phyloP scores from a whole-genome alignment of 2,888 invertebrate genomes.

The Harpalus rufipes region DNA sequence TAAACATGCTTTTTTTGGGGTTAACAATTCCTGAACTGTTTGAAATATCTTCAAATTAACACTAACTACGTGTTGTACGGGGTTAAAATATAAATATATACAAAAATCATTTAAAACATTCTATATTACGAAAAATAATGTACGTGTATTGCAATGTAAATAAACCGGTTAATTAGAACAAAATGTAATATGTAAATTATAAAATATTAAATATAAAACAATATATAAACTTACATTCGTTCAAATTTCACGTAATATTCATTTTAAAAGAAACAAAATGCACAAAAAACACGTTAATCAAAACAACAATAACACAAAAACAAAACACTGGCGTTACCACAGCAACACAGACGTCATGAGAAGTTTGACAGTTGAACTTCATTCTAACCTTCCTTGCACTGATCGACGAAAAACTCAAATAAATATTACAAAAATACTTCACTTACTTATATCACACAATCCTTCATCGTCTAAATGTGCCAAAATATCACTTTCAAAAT shows the following conservation, averaged over 20 bases:
- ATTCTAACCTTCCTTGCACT: neutral
- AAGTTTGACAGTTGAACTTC: slow-evolving; percentile 29
- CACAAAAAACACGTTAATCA: too few relatives aligned
- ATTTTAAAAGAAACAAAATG: too few relatives aligned
- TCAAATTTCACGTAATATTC: too few relatives aligned
- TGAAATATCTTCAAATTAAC: too few relatives aligned
- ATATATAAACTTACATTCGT: too few relatives aligned
- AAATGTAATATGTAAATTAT: neutral
- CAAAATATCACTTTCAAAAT: slow-evolving; percentile 69
- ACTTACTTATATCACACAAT: slow-evolving; percentile 74
- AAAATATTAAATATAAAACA: too few relatives aligned
- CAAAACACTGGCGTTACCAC: slow-evolving; percentile 19
- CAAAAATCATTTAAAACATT: too few relatives aligned
- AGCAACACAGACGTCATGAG: slow-evolving; percentile 49
- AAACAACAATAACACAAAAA: neutral
- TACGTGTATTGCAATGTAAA: neutral
- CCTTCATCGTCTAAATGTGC: slow-evolving; percentile 75
- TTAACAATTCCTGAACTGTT: too few relatives aligned
- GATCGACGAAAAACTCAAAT: neutral
- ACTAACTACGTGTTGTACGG: too few relatives aligned
- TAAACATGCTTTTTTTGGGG: too few relatives aligned
- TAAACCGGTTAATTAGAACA: neutral
- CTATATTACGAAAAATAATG: neutral
- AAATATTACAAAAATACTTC: neutral
- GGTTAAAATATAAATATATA: too few relatives aligned